Base-by-base conservation (phyloP, 1,140 invertebrate species). In the Calephelis virginiensis region DNA sequence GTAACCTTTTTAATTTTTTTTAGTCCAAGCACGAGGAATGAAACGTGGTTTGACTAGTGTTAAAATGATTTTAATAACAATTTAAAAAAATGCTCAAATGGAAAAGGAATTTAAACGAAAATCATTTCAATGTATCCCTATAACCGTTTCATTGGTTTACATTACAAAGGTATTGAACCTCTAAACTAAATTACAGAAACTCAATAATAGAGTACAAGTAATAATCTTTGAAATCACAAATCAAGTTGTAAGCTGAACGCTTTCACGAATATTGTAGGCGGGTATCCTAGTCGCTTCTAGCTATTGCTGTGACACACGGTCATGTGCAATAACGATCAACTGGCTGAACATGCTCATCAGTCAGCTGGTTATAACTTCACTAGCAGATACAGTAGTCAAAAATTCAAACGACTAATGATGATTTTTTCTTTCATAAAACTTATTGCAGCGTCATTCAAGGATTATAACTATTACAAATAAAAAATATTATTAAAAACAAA, bases 221-320 rank as follows among this genome's bases (percentile, higher is more conserved):
- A 85, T 88, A 88, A 90, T 89, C 77, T 89, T 85, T 72, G 77
- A 77, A 83, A 85, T 84, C 85, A 89, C 88, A 90, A 90, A 90
- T 90, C 86, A 90, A 89, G 81, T 83, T 83, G 82, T 84, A 86
- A 84, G 82, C 72, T 80, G 83, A 83, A 85, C 76, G 85, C 81
- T 87, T 89, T 89, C 83, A 88, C 81, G 86, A 87, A 71, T 76
- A 75, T 77, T 73, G 87, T 90, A 86, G 86, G 87, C 80, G 83
- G 86, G 70, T 78, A 72, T 65, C 70, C 70, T 68, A 73, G 78
- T 81, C 78, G 85, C 86, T 86, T 82, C 85, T 77, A 88, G 81
- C 81, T 62, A 83, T 86, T 81, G 68, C 17, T 61, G 71, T 40
- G 70, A 81, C 68, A 77, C 59, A 85, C 75, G 53, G 71, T 46